Evolutionary conservation across 2,113 vertebrate species (phyloP).

Genomic region (Entosphenus tridentatus): DNA sequence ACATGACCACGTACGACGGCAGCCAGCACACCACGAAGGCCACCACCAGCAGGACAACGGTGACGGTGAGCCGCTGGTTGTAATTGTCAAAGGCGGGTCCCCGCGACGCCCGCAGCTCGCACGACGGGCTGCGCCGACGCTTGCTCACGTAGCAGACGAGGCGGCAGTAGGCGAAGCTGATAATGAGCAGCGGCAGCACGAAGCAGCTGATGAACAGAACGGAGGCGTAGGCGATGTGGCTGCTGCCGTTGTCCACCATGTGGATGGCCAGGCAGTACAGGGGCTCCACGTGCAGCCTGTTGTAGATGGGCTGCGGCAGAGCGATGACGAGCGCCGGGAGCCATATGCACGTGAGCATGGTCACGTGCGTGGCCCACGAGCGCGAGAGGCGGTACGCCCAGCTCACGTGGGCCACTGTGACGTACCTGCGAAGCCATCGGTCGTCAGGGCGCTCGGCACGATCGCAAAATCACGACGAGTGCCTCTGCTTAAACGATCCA

Average conservation of each 20-base stretch:
- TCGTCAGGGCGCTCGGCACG: too few species aligned
- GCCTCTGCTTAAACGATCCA: too few species aligned
- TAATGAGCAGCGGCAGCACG: conserved; percentile 23
- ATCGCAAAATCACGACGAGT: too few species aligned
- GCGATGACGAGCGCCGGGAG: conserved; percentile 21
- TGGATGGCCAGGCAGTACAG: conserved; percentile 28
- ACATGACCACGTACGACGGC: conserved; percentile 31
- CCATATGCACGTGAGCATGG: conserved; percentile 21
- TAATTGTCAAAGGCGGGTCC: conserved; percentile 25
- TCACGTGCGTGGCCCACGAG: conserved; percentile 14
- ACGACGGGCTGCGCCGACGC: conserved; percentile 7
- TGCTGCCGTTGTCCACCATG: conserved; percentile 18
- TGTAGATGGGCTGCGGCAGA: conserved; percentile 27
- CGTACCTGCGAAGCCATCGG: conserved; percentile 13
- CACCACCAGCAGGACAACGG: conserved; percentile 27
- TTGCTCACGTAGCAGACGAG: conserved; percentile 26
- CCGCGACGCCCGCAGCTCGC: conserved; percentile 8
- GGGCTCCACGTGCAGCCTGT: conserved; percentile 10
- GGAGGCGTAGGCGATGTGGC: conserved; percentile 24
- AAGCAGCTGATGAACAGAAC: conserved; percentile 29
- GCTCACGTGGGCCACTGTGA: conserved; percentile 26
- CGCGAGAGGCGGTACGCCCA: conserved; percentile 20
- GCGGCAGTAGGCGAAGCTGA: conserved; percentile 26
- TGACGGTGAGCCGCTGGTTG: conserved; percentile 30
- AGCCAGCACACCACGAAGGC: conserved; percentile 34